Percentiles rank a stretch among this genome's conserved stretches.
phyloP scores from a whole-genome alignment of 2,113 vertebrate genomes.

The Rhinopomastus cyanomelas region DNA sequence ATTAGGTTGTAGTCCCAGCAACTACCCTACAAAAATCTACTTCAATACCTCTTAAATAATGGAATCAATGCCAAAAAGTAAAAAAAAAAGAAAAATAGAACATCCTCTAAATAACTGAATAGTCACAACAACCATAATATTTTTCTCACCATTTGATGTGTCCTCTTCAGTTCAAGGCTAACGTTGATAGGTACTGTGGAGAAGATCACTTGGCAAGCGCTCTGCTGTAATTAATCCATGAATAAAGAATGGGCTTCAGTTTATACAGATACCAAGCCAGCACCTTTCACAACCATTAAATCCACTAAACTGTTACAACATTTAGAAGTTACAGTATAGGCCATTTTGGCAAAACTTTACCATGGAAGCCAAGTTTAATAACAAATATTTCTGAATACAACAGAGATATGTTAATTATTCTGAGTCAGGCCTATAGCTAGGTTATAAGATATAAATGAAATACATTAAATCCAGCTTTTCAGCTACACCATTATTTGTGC shows the following conservation, averaged over 20 bases:
- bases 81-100: background rate
- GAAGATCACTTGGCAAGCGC: conserved; percentile 23
- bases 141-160: conserved; percentile 48
- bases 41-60: background rate
- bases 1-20: background rate
- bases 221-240: conserved; percentile 40
- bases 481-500: background rate
- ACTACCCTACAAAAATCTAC: background rate
- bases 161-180: background rate
- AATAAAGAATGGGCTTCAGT: conserved; percentile 45
- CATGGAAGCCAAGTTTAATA: background rate
- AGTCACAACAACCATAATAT: background rate
- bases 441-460: background rate
- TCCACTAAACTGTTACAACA: background rate
- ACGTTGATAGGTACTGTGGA: conserved; percentile 7
- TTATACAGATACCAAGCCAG: conserved; percentile 22
- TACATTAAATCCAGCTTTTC: background rate
- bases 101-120: background rate
- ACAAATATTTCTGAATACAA: background rate
- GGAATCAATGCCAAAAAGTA: background rate
- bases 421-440: background rate
- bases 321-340: background rate
- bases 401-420: background rate
- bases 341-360: background rate
- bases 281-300: conserved; percentile 15